Percentiles rank a stretch among this genome's conserved stretches.
These are phyloP conservation scores for Ceratina japonica DNA, from an alignment of 1,140 invertebrate genomes.

Conservation along the genomic window DNA sequence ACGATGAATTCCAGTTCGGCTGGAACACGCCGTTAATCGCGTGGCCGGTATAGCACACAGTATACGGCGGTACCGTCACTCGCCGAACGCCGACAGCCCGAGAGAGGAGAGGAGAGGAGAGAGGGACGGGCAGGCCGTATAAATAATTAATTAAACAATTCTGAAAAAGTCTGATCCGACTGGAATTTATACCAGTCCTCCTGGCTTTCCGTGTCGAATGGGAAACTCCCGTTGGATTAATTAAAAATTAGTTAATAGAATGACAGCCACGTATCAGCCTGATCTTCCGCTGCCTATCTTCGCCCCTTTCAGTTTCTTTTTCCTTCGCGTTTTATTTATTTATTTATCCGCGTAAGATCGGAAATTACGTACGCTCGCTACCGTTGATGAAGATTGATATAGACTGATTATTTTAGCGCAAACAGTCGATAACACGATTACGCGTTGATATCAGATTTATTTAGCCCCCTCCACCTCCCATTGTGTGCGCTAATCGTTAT, in stretches of 20 bases:
- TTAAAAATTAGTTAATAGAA: constrained; percentile 32
- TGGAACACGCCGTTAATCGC: neutral
- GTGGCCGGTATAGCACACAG: neutral
- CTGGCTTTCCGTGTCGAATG: neutral
- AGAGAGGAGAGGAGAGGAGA: too few relatives aligned
- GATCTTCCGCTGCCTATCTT: neutral
- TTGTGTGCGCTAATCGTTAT: neutral
- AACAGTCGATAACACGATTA: constrained; percentile 2
- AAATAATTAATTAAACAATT: constrained; percentile 48
- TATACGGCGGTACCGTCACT: constrained; percentile 13
- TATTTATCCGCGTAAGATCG: neutral
- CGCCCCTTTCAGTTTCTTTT: neutral
- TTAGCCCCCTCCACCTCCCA: neutral
- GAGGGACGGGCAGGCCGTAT: neutral
- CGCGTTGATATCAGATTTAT: neutral
- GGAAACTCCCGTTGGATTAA: neutral
- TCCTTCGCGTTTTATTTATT: neutral
- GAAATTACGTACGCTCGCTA: neutral
- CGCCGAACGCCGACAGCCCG: neutral
- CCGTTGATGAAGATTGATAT: neutral
- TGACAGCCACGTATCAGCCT: neutral
- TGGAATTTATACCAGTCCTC: neutral
- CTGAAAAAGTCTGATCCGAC: constrained; percentile 17
- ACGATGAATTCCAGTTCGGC: constrained; percentile 18
- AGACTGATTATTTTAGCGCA: neutral